These are phyloP conservation scores for Oscheius myriophilus DNA, from an alignment of 2,888 invertebrate species.

Conservation along the genomic window DNA sequence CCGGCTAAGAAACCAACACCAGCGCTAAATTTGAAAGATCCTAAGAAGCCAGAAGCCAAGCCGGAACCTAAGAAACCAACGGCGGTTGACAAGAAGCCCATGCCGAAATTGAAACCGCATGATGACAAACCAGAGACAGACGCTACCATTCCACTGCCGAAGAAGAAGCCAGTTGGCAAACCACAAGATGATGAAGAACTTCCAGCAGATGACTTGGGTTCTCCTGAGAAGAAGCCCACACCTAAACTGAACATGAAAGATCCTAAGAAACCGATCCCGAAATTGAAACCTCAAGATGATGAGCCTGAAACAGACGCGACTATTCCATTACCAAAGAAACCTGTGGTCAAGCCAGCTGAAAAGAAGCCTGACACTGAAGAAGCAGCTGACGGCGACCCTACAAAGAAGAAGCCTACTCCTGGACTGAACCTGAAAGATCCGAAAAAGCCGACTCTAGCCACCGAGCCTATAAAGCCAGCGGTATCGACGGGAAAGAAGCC, in stretches of 20 bases:
- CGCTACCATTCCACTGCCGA: constrained; percentile 20
- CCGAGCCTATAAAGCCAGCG: constrained; percentile 34
- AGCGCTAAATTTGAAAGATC: constrained; percentile 7
- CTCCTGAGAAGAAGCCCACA: constrained; percentile 16
- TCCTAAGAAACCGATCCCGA: constrained; percentile 32
- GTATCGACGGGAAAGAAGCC: no score
- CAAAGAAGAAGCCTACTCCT: constrained; percentile 15
- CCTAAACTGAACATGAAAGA: constrained; percentile 17
- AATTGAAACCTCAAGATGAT: constrained; percentile 14
- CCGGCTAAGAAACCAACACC: constrained; percentile 33
- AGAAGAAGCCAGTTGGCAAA: constrained; percentile 52
- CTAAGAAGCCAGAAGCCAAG: constrained; percentile 31
- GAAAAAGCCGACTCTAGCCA: no score
- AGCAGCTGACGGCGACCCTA: constrained; percentile 18
- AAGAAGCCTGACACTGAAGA: constrained; percentile 21
- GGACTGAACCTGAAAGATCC: constrained; percentile 12
- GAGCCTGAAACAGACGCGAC: constrained; percentile 19
- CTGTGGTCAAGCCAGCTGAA: constrained; percentile 9
- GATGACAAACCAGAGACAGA: constrained; percentile 23
- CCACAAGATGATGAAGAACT: constrained; percentile 40
- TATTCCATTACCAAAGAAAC: constrained; percentile 20
- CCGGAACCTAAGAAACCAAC: neutral
- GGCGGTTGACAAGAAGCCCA: constrained; percentile 8
- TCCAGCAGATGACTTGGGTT: constrained; percentile 40
- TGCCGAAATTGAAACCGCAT: constrained; percentile 26